A percentile compares a stretch with the other conserved stretches of the same genome.
Evolutionary conservation across 1,140 invertebrate genomes (phyloP).

Genomic region (Drosophila sp.): DNA sequence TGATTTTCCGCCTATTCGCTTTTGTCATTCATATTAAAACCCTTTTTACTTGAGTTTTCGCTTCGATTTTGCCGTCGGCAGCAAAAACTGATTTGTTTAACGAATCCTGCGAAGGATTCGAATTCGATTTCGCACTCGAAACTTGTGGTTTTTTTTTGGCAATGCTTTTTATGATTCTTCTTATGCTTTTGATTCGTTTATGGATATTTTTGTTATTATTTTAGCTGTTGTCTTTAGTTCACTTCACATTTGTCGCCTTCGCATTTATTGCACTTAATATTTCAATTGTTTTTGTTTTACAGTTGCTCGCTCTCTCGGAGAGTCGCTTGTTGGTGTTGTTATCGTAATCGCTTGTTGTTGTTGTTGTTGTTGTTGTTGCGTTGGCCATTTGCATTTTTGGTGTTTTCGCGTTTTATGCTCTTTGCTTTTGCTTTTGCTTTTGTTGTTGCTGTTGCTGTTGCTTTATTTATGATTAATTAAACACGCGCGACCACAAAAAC

Average conservation of each 20-base stretch:
- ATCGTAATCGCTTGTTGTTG: too few relatives aligned
- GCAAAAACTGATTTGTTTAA: neutral
- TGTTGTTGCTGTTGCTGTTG: too few relatives aligned
- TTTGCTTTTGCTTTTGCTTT: slow-evolving; percentile 19
- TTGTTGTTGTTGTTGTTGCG: slow-evolving; percentile 20
- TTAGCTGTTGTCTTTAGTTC: slow-evolving; percentile 6
- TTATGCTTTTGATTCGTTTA: neutral
- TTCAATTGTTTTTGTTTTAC: slow-evolving; percentile 18
- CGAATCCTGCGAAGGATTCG: slow-evolving; percentile 12
- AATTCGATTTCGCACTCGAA: too few relatives aligned
- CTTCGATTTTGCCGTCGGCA: slow-evolving; percentile 33
- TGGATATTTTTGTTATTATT: neutral
- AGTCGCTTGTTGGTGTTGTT: slow-evolving; percentile 24
- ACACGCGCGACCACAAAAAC: slow-evolving; percentile 71
- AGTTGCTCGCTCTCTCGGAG: slow-evolving; percentile 18
- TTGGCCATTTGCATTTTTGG: slow-evolving; percentile 63
- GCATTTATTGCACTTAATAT: slow-evolving; percentile 37
- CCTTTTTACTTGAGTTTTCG: slow-evolving; percentile 3
- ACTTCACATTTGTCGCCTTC: neutral
- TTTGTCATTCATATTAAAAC: neutral
- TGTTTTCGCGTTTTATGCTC: slow-evolving; percentile 26
- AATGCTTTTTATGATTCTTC: neutral
- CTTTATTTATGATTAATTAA: slow-evolving; percentile 79
- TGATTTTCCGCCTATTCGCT: slow-evolving; percentile 6
- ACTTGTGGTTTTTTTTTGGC: neutral